Evolutionary conservation across 1,140 invertebrate genomes (phyloP).

Genomic region (Plectus sambesii): DNA sequence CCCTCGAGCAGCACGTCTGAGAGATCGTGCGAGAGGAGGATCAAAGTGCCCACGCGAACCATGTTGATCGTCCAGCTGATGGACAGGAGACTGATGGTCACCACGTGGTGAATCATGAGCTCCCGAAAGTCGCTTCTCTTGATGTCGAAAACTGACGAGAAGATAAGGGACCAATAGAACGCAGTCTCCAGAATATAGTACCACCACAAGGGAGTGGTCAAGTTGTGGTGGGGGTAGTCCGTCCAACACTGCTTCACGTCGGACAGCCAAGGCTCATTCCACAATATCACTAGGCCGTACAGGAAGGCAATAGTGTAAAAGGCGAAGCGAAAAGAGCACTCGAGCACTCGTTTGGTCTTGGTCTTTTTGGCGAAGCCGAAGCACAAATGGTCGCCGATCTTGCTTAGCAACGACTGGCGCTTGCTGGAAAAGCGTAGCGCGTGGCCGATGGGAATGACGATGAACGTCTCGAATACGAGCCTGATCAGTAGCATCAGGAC

Average conservation of each 20-base stretch:
- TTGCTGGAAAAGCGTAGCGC: conserved; percentile 14
- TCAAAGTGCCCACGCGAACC: conserved; percentile 73
- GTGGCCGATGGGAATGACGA: conserved; percentile 21
- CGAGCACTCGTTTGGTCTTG: conserved; percentile 30
- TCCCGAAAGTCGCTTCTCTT: conserved; percentile 71
- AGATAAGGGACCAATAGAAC: conserved; percentile 84
- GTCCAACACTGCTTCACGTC: conserved; percentile 36
- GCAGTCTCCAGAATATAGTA: conserved; percentile 87
- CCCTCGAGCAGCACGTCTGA: conserved; percentile 87
- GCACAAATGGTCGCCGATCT: conserved; percentile 20
- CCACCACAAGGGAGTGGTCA: conserved; percentile 58
- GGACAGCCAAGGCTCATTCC: conserved; percentile 32
- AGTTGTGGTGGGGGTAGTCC: conserved; percentile 30
- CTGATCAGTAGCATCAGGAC: conserved; percentile 29
- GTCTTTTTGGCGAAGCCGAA: conserved; percentile 29
- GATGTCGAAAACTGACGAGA: conserved; percentile 27
- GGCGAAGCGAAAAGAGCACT: conserved; percentile 33
- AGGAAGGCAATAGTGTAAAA: conserved; percentile 27
- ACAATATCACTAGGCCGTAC: conserved; percentile 27
- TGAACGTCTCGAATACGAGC: conserved; percentile 21
- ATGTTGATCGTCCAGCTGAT: conserved; percentile 90
- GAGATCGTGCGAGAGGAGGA: conserved; percentile 85
- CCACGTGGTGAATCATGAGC: conserved; percentile 92
- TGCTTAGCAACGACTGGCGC: conserved; percentile 7
- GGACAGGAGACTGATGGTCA: conserved; percentile 71